A percentile compares a stretch with the other conserved stretches of the same genome.
phyloP scores from a whole-genome alignment of 2,113 vertebrate genomes.

The Aspidoscelis tigris region DNA sequence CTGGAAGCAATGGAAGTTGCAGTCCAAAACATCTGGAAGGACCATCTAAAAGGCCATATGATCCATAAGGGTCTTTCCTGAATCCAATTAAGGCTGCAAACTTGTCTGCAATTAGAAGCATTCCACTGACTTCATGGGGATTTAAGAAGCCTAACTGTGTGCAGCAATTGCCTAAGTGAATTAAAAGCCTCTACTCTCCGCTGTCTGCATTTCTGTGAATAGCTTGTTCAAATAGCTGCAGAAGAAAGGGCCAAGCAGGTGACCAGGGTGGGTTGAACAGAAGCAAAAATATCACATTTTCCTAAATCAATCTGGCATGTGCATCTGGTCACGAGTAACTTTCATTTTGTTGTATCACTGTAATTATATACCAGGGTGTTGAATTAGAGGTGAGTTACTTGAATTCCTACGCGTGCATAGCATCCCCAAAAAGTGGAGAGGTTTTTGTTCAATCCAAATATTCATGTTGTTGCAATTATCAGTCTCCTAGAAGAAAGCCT shows the following conservation, averaged over 20 bases:
- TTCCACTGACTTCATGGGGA: neutral
- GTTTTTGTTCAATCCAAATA: neutral
- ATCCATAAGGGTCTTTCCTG: constrained; percentile 37
- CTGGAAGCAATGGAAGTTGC: neutral
- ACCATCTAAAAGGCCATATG: constrained; percentile 33
- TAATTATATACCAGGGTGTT: constrained; percentile 22
- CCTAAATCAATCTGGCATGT: constrained; percentile 37
- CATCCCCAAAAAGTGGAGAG: neutral
- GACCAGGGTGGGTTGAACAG: constrained; percentile 31
- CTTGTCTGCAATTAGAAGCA: neutral
- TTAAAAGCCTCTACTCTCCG: constrained; percentile 9
- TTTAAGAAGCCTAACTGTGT: neutral
- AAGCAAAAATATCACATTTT: constrained; percentile 23
- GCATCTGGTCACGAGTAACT: constrained; percentile 29
- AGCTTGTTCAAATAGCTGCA: constrained; percentile 43
- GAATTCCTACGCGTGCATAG: neutral
- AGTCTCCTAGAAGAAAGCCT: neutral
- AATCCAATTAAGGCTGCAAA: constrained; percentile 11
- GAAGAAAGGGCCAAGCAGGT: constrained; percentile 32
- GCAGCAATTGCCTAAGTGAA: constrained; percentile 4
- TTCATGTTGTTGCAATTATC: neutral
- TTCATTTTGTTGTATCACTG: constrained; percentile 26
- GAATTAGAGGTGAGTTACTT: neutral
- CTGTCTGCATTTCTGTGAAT: constrained; percentile 28
- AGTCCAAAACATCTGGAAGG: no score